Base-by-base conservation (phyloP, 2,797 vertebrate species). In the Scomberomorus guttatus region DNA sequence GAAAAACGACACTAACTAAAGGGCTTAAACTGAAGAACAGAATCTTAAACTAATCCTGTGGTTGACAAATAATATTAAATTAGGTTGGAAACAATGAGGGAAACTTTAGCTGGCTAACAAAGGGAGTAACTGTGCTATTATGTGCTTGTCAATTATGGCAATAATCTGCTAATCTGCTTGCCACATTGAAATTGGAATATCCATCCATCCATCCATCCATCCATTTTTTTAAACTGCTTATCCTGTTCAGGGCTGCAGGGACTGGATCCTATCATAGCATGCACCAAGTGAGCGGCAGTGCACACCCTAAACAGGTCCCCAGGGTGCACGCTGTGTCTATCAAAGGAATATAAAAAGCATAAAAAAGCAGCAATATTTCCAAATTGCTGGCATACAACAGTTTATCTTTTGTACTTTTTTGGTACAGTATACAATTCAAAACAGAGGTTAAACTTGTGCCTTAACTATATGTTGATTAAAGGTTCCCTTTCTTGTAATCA, bases 141-240 rank as follows among this genome's bases (percentile, higher is more conserved):
- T 68, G 57, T 82, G 58, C 76, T 0, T 4, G 64, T 80, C 85
- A 87, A 87, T 90, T 85, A 88, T 56, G 56, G 75, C 66, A 76
- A 61, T 89, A 84, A 88, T 90, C 84, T 88, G 86, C 80, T 90
- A 89, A 89, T 90, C 90, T 87, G 75, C 55, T 61, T 73, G 69
- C 67, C 22, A 64, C 79, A 64, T 75, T 90, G 72, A 81, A 81
- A 85, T 34, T 62, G 48, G 44, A 88, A 85, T 74, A 84, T 83
- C 70, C 76, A 52, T 73, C 67, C 50, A 62, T 77, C 64, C 78
- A 73, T 85, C 68, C 67, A n/a, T 77, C 39, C 37, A 37, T 42
- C 12, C 12, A 1, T 20, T 50, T 85, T 72, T 82, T 55, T 89
- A 87, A 89, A 83, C 61, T 20, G 62, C 78, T 87, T 75, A 86